A percentile compares a stretch with the other conserved stretches of the same genome.
Evolutionary conservation across 2,888 invertebrate species (phyloP).

Genomic region (Agapostemon virescens): DNA sequence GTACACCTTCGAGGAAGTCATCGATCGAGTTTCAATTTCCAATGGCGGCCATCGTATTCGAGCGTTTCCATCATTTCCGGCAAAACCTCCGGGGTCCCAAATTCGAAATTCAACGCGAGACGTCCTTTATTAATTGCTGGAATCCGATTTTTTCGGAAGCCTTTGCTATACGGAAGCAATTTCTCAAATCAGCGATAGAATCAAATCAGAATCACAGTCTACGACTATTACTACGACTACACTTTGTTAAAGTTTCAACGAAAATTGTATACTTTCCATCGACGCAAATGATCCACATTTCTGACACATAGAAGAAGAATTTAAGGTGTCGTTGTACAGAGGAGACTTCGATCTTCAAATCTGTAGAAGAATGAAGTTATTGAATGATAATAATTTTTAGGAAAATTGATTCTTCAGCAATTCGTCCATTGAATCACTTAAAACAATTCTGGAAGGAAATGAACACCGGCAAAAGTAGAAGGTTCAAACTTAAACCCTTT

Average conservation of each 20-base stretch:
- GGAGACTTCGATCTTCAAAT: not conserved
- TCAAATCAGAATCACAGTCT: too few species aligned
- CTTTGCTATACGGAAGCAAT: too few species aligned
- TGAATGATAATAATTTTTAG: not conserved
- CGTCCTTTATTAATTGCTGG: not conserved
- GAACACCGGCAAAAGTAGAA: too few species aligned
- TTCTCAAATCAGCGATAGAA: too few species aligned
- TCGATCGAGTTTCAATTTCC: constrained; percentile 7
- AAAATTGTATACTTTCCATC: too few species aligned
- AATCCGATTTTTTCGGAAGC: not conserved
- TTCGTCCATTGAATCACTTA: too few species aligned
- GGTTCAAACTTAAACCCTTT: too few species aligned
- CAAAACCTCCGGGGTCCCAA: not conserved
- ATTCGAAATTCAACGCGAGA: not conserved
- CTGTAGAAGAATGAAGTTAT: not conserved
- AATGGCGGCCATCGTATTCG: not conserved
- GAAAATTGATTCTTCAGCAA: not conserved
- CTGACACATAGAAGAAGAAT: too few species aligned
- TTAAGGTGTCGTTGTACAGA: not conserved
- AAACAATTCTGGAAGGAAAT: too few species aligned
- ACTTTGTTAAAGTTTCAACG: too few species aligned
- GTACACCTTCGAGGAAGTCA: constrained; percentile 4
- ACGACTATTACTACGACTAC: too few species aligned
- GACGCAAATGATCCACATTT: too few species aligned
- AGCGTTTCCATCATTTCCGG: not conserved